Base-by-base conservation (phyloP, 2,888 invertebrate genomes). In the Tiliacea aurago region DNA sequence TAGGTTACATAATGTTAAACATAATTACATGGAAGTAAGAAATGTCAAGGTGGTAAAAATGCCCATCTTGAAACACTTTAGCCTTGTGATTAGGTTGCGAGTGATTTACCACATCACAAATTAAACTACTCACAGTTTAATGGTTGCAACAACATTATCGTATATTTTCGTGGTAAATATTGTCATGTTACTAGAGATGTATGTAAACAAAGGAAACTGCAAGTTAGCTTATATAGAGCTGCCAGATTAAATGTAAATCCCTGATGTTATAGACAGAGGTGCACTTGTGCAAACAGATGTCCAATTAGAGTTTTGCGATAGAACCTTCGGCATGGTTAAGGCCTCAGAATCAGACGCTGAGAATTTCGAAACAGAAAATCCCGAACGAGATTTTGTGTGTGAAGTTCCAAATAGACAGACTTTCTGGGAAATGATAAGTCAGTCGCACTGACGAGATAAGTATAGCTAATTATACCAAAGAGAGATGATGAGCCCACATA, bases 21-120 rank as follows among this genome's bases (percentile, higher is more conserved):
- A 37, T 37, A 65, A 84, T 84, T 71, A 85, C 47, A 66, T 65
- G 73, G 71, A 80, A 76, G 13, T 68, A 20, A 43, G 15, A 85
- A 86, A 86, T 86, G 86, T 85, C 86, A 86, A 86, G 86, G 86
- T 73, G 61, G 18, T 59, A 20, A 76, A 62, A 81, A 84, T 64
- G 65, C n/a, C 78, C 80, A 85, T 84, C 74, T 84, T 77, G 74
- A 67, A 79, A 78, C 7, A 73, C 47, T 33, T 49, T 10, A 76
- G 58, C 85, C 86, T 86, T 85, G 83, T 69, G 45, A 59, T 70
- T 71, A 71, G 28, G 73, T 68, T 73, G 43, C 49, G 65, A 71
- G 69, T 70, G 53, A 73, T 78, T 78, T 56, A 37, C 64, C 41
- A 70, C 74, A 73, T 76, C 41, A 41, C 55, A 68, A n/a, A 73